Evolutionary conservation across 2,797 vertebrate species (phyloP), one percentile per base, ranked within the genome.

Genomic region (Emydoidea blandingii): DNA sequence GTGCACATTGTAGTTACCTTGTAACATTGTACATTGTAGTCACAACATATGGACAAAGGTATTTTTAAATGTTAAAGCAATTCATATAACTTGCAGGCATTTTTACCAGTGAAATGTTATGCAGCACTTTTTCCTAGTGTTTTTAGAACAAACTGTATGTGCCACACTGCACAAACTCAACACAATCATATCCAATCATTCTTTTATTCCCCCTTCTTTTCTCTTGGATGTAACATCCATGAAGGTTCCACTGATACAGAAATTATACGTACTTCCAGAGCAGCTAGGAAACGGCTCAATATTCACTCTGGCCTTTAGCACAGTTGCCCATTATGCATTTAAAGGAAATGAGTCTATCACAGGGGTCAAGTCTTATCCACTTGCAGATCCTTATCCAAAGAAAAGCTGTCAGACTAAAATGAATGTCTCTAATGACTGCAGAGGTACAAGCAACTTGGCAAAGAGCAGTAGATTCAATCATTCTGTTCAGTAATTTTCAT

Each of bases 391-490:
- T 52, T 57, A 82, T 4, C 3, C 91, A 59, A 85, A 84, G 37
- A 81, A 79, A 50, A 94, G 80, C 9, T 6, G 8, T 91, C 85
- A 29, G 15, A 29, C 68, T 87, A n/a, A 95, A 80, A n/a, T 41
- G 91, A 76, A 57, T 89, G 27, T 95, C 54, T 53, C 41, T 6
- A 1, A 0, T 15, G 41, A 31, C 65, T 59, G 74, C 79, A 88
- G 83, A 84, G 91, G 25, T 87, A 59, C 41, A 86, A 94, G 91
- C 95, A 96, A 88, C 93, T 96, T 91, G 94, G 50, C 79, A 72
- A 68, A 82, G 84, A 76, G 34, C 50, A 76, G 34, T n/a, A 85
- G 62, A 62, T 68, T 88, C 37, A 68, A 0, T 86, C 59, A 59
- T 79, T 27, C 37, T 16, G 62, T 86, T 31, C 72, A 81, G 76